Conservation (phyloP, 2,888 invertebrate species). For the Lordiphosa fenestrarum region DNA sequence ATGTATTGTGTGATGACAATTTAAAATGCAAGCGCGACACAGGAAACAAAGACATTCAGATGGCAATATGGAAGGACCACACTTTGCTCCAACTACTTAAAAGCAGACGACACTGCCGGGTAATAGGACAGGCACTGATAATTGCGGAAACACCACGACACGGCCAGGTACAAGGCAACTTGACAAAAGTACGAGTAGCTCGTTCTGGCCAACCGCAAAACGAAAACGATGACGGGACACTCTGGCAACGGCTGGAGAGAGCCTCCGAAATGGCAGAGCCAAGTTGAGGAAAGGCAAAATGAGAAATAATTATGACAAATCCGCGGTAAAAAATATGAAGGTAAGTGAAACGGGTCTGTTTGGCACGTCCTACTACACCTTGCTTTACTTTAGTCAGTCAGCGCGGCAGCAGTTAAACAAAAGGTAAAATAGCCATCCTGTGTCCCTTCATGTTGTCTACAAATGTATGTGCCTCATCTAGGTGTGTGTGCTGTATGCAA, state of each 20-base stretch:
- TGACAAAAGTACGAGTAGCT: constrained; percentile 46
- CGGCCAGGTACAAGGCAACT: constrained; percentile 40
- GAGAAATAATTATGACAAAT: constrained; percentile 74
- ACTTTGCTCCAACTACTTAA: constrained; percentile 55
- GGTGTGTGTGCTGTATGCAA: not conserved
- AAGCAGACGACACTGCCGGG: constrained; percentile 34
- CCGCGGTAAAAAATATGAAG: constrained; percentile 63
- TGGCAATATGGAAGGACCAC: constrained; percentile 45
- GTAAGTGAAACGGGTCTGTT: constrained; percentile 27
- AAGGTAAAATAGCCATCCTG: constrained; percentile 5
- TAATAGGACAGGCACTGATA: constrained; percentile 45
- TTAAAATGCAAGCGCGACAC: constrained; percentile 62
- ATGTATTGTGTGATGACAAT: constrained; percentile 50
- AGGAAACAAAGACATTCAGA: constrained; percentile 59
- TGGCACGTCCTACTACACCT: constrained; percentile 6
- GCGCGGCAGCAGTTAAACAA: constrained; percentile 1
- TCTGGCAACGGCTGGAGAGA: constrained; percentile 42
- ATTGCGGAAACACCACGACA: constrained; percentile 69
- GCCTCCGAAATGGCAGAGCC: constrained; percentile 48
- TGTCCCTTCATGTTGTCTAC: not conserved
- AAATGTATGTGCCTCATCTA: not conserved
- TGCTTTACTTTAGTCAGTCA: not conserved
- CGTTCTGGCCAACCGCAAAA: constrained; percentile 39
- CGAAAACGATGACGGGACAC: constrained; percentile 31
- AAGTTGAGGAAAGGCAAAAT: constrained; percentile 56